These are phyloP conservation scores for Nothoprocta perdicaria DNA, from an alignment of 2,113 vertebrate genomes.

Conservation along the genomic window DNA sequence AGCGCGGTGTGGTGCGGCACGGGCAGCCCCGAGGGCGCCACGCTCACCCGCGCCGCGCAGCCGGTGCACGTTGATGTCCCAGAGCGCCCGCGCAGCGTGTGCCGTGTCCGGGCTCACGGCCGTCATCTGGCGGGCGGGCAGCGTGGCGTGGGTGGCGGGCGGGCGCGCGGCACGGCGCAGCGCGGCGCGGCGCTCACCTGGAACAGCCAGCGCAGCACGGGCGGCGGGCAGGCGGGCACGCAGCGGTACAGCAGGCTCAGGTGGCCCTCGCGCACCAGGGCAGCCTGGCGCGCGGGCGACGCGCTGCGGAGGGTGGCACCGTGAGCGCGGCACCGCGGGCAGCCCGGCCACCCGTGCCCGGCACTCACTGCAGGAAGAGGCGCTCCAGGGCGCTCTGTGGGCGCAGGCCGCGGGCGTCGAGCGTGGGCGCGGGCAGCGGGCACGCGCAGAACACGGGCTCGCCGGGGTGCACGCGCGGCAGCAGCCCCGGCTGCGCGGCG, in stretches of 20 bases:
- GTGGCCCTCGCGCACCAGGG: rapidly evolving
- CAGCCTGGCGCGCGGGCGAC: not conserved
- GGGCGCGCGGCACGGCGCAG: rapidly evolving
- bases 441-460: not conserved
- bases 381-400: not conserved
- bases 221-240: not conserved
- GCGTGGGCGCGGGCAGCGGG: rapidly evolving
- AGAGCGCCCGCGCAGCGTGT: conserved; percentile 44
- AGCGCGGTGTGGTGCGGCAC: not conserved
- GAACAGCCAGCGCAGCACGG: not conserved
- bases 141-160: not conserved
- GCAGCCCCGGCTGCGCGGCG: rapidly evolving
- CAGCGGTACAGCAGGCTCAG: not conserved
- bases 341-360: too few species aligned
- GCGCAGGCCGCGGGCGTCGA: not conserved
- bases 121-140: not conserved
- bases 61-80: conserved; percentile 50
- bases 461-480: not conserved
- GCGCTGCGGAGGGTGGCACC: too few species aligned
- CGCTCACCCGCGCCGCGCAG: not conserved
- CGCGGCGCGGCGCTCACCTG: not conserved
- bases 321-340: too few species aligned
- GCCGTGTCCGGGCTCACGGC: not conserved
- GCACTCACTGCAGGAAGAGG: not conserved
- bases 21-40: not conserved